Conservation (phyloP, 2,113 vertebrate species). For the Scalopus aquaticus region DNA sequence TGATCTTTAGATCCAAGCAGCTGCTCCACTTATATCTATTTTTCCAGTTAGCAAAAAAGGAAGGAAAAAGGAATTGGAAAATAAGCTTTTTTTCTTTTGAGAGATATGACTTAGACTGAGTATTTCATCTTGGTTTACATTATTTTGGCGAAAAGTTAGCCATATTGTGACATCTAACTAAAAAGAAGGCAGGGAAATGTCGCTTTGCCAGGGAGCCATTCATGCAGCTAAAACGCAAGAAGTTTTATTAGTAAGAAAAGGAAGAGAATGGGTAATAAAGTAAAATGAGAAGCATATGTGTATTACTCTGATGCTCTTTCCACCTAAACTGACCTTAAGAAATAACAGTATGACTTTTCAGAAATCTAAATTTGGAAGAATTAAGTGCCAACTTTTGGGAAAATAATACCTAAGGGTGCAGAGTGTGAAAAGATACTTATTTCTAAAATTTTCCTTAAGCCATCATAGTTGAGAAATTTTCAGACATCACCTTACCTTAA, state of each 20-base stretch:
- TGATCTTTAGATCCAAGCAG: neutral
- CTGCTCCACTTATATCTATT: neutral
- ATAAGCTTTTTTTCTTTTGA: neutral
- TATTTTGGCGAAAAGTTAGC: neutral
- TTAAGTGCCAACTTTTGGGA: neutral
- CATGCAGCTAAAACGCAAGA: neutral
- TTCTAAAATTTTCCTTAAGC: slow-evolving; percentile 25
- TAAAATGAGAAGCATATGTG: neutral
- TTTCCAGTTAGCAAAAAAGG: neutral
- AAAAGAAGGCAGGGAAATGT: neutral
- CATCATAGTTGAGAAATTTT: slow-evolving; percentile 37
- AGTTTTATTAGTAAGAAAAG: neutral
- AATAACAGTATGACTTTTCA: neutral
- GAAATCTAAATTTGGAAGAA: slow-evolving; percentile 40
- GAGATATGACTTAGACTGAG: neutral
- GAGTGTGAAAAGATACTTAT: neutral
- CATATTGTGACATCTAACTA: neutral
- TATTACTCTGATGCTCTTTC: neutral
- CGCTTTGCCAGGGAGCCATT: neutral
- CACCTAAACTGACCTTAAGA: neutral
- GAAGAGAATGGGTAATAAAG: neutral
- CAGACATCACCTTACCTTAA: slow-evolving; percentile 2
- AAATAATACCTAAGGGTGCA: neutral
- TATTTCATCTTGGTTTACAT: neutral
- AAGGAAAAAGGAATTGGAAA: neutral